Evolutionary conservation across 2,113 vertebrate species (phyloP), one percentile per base, ranked within the genome.

Genomic region (Amia ocellicauda): DNA sequence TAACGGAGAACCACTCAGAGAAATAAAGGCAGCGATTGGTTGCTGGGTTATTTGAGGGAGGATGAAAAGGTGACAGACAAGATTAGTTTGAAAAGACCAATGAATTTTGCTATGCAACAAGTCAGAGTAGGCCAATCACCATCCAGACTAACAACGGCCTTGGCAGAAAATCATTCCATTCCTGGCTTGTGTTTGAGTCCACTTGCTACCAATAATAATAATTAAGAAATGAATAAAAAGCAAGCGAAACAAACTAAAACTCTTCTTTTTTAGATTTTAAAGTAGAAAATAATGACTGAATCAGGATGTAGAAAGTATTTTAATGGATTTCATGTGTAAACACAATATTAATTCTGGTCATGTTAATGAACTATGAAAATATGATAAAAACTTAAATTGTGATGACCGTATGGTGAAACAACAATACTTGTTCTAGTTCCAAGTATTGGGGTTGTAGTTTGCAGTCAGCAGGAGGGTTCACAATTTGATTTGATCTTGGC

Each of bases 1-100:
- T 88, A 78, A 82, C 79, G 78, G 83, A 83, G 78, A 89, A 71
- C 84, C 87, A 89, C 85, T 86, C 87, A 88, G 81, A 27, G 81
- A 88, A 89, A 88, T 88, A 91, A 89, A 91, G 76, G 86, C 86
- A 86, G 82, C 86, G 86, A 90, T 89, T 87, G 82, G 83, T 86
- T 88, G 86, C 88, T 88, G 84, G 86, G 85, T 88, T 88, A 89
- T 87, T 90, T 91, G 88, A 89, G 76, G 79, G 81, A n/a, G 81
- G 84, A 82, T 86, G 86, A 57, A 56, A 57, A 23, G 74, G 78
- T 72, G 63, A 79, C 88, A 83, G 80, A 78, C 79, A 83, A 63
- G 75, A 80, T 78, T 74, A 75, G 82, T 87, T 85, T 89, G 79
- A 88, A 88, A 90, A 81, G 75, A 73, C 78, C 82, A 87, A 89